These are phyloP conservation scores for Synanthedon vespiformis DNA, from an alignment of 2,888 invertebrate genomes.

Conservation along the genomic window DNA sequence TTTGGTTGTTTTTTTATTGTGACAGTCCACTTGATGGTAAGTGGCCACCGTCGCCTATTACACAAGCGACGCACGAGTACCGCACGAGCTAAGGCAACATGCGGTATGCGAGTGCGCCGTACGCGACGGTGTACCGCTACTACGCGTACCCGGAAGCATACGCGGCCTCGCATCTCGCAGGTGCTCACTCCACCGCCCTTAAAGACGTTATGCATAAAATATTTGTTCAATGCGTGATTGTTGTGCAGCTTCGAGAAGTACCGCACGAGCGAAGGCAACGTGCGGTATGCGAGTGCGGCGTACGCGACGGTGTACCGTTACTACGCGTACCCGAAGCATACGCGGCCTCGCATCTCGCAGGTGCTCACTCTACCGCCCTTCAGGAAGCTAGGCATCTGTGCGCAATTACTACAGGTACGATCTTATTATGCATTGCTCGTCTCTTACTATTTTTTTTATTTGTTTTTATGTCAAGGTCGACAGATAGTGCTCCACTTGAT, in stretches of 20 bases:
- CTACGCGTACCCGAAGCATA: conserved; percentile 90
- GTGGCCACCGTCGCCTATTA: too few species aligned
- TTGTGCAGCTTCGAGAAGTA: conserved; percentile 77
- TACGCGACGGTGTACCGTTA: conserved; percentile 95
- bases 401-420: conserved; percentile 74
- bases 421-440: too few species aligned
- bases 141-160: conserved; percentile 91
- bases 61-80: conserved; percentile 33
- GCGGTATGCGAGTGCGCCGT: conserved; percentile 83
- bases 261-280: conserved; percentile 66
- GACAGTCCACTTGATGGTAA: too few species aligned
- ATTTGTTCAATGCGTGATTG: conserved; percentile 9
- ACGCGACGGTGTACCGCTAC: conserved; percentile 93
- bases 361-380: conserved; percentile 93
- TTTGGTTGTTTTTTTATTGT: too few species aligned
- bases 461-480: too few species aligned
- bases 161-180: conserved; percentile 92
- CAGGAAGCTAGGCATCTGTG: conserved; percentile 87
- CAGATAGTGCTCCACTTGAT: too few species aligned
- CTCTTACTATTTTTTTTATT: too few species aligned
- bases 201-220: conserved; percentile 79
- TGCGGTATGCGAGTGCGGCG: conserved; percentile 82
- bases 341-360: conserved; percentile 92
- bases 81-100: conserved; percentile 66
- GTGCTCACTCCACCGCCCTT: conserved; percentile 93